Evolutionary conservation across 2,797 vertebrate genomes (phyloP).

Genomic region (Spea hammondii): DNA sequence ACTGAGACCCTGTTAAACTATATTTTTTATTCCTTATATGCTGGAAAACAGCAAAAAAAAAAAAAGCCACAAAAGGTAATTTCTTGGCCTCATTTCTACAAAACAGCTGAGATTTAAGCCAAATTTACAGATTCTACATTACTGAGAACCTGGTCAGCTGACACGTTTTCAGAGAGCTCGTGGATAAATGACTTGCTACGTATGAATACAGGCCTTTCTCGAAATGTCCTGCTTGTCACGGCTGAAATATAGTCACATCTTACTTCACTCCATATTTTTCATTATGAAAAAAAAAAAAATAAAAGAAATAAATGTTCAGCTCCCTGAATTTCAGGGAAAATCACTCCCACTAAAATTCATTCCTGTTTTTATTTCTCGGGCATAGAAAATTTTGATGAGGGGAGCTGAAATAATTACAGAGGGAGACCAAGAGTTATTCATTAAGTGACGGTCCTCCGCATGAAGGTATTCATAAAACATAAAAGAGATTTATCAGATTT

Average conservation of each 20-base stretch:
- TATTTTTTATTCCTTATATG: conserved; percentile 10
- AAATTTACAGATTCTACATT: conserved; percentile 43
- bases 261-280: conserved; percentile 39
- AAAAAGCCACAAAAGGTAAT: conserved; percentile 13
- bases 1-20: no score
- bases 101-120: conserved; percentile 18
- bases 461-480: no score
- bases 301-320: conserved; percentile 6
- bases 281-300: conserved; percentile 9
- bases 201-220: conserved; percentile 35
- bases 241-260: conserved; percentile 34
- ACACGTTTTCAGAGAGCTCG: conserved; percentile 24
- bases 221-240: conserved; percentile 19
- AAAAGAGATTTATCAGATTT: no score
- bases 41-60: conserved; percentile 12
- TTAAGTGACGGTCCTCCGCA: no score
- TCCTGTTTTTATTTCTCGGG: neutral
- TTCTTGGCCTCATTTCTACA: conserved; percentile 16
- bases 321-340: conserved; percentile 1
- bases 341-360: no score
- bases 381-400: no score
- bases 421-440: neutral
- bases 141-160: conserved; percentile 19
- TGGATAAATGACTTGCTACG: conserved; percentile 40
- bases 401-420: neutral